phyloP scores from a whole-genome alignment of 2,888 invertebrate species.

The Dromius quadrimaculatus region DNA sequence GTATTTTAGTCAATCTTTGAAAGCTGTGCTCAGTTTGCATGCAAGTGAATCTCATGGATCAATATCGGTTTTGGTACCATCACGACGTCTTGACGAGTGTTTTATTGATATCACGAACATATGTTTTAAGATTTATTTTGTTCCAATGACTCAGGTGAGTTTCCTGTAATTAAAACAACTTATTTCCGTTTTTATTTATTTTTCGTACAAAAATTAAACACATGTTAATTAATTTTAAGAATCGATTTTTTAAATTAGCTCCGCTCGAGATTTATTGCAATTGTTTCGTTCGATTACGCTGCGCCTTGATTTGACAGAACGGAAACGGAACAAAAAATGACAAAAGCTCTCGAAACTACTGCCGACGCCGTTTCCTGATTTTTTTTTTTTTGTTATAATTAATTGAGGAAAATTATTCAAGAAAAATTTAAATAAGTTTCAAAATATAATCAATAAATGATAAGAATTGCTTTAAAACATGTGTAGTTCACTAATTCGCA shows the following conservation, averaged over 20 bases:
- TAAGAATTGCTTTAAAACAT: too few species aligned
- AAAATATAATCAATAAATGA: too few species aligned
- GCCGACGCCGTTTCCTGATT: too few species aligned
- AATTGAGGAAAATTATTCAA: too few species aligned
- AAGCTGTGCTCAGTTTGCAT: conserved; percentile 22
- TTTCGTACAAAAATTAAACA: conserved; percentile 8
- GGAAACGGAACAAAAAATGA: too few species aligned
- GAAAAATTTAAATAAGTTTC: too few species aligned
- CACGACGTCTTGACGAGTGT: conserved; percentile 23
- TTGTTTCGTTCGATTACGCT: background rate
- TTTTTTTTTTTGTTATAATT: too few species aligned
- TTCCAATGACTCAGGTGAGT: conserved; percentile 25
- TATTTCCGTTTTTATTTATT: background rate
- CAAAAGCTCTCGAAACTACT: too few species aligned
- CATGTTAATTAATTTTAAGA: background rate
- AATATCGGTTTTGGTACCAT: conserved; percentile 46
- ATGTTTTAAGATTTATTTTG: conserved; percentile 35
- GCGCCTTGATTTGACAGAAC: too few species aligned
- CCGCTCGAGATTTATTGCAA: conserved; percentile 18
- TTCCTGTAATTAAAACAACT: conserved; percentile 5
- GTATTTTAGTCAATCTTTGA: conserved; percentile 38
- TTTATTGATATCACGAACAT: conserved; percentile 45
- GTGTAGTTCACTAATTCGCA: too few species aligned
- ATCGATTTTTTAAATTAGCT: conserved; percentile 12
- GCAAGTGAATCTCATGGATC: conserved; percentile 39